These are phyloP conservation scores for Scomber japonicus DNA, from an alignment of 2,113 vertebrate species.

Conservation along the genomic window DNA sequence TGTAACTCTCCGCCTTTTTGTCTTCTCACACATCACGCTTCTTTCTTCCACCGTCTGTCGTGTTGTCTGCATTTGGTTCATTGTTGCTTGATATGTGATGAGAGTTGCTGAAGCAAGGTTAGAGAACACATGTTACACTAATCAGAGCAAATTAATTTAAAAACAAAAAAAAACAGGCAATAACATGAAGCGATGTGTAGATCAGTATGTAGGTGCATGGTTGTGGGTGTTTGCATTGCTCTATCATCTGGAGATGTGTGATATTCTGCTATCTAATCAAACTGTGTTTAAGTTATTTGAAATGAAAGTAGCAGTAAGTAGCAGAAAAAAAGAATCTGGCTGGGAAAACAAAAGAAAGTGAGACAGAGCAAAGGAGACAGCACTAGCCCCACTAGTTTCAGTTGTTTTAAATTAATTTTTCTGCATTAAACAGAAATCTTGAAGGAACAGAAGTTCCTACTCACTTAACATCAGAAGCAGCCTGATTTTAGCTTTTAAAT, in stretches of 20 bases:
- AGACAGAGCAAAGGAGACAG: neutral
- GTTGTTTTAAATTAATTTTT: neutral
- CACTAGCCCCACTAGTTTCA: neutral
- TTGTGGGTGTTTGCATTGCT: neutral
- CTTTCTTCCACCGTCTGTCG: constrained; percentile 1
- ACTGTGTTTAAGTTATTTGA: neutral
- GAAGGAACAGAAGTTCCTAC: neutral
- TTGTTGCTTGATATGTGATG: neutral
- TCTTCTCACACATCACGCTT: neutral
- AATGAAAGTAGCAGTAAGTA: neutral
- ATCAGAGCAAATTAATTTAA: neutral
- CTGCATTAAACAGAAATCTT: neutral
- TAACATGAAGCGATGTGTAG: neutral
- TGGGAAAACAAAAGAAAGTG: neutral
- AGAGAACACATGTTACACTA: neutral
- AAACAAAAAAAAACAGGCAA: neutral
- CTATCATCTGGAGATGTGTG: neutral
- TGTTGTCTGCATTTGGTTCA: constrained; percentile 6
- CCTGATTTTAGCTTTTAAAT: neutral
- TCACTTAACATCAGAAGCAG: neutral
- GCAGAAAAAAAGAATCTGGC: neutral
- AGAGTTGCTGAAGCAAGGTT: constrained; percentile 11
- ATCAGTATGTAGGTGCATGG: neutral
- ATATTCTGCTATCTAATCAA: neutral
- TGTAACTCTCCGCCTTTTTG: neutral